Conservation (phyloP, 2,113 vertebrate genomes). For the Chaetodon trifascialis region DNA sequence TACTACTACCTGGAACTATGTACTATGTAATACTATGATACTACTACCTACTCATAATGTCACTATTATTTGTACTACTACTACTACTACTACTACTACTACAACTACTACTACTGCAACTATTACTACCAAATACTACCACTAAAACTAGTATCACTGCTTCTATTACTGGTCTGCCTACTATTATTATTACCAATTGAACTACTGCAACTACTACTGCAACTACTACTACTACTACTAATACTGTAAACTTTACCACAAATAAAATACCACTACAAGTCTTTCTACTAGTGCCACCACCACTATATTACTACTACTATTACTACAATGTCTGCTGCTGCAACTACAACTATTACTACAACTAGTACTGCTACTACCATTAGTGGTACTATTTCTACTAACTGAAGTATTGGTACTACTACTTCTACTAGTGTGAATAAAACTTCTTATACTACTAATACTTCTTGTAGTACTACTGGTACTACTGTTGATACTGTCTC, state of each 20-base stretch:
- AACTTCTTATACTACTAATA: too few species aligned
- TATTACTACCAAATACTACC: not conserved
- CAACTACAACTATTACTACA: not conserved
- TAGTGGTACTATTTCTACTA: not conserved
- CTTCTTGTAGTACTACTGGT: not conserved
- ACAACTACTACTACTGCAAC: too few species aligned
- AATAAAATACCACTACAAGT: too few species aligned
- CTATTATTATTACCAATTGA: not conserved
- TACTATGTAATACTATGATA: too few species aligned
- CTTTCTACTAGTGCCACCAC: not conserved
- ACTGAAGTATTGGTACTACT: not conserved
- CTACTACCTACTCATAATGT: too few species aligned
- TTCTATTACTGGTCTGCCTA: not conserved
- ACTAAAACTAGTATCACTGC: too few species aligned
- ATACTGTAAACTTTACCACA: too few species aligned
- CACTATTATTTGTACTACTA: slow-evolving; percentile 30
- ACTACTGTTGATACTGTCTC: not conserved
- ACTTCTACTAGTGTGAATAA: not conserved
- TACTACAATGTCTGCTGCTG: not conserved
- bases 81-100: too few species aligned
- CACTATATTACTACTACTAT: not conserved
- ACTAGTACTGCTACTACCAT: not conserved
- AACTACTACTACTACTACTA: too few species aligned
- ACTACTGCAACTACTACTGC: too few species aligned
- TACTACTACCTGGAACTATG: too few species aligned